phyloP scores from a whole-genome alignment of 2,888 invertebrate species.

The Auanema freiburgensis region DNA sequence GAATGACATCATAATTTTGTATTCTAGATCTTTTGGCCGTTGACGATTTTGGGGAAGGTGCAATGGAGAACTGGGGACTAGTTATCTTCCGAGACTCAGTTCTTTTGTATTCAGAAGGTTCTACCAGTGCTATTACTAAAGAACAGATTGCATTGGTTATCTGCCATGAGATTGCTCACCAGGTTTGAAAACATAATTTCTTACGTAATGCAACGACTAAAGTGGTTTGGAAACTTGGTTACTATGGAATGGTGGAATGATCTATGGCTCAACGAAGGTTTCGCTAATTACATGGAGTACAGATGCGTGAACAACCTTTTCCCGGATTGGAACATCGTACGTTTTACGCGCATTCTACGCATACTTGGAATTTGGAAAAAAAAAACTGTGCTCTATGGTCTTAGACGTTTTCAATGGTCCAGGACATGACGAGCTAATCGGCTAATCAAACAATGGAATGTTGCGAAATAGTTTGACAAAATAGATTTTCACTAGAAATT shows the following conservation, averaged over 20 bases:
- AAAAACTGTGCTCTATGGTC: background rate
- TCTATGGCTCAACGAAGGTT: conserved; percentile 65
- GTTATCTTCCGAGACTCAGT: conserved; percentile 52
- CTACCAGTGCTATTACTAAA: conserved; percentile 45
- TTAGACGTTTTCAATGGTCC: background rate
- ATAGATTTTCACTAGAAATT: no score
- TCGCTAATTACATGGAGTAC: conserved; percentile 64
- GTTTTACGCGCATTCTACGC: conserved; percentile 6
- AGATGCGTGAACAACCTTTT: conserved; percentile 49
- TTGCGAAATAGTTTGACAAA: conserved; percentile 3
- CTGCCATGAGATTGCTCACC: conserved; percentile 62
- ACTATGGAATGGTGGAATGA: conserved; percentile 65
- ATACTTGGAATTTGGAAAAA: background rate
- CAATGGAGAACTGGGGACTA: conserved; percentile 64
- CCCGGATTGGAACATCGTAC: conserved; percentile 56
- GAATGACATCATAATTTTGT: no score
- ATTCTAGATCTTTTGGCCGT: conserved; percentile 56
- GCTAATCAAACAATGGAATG: background rate
- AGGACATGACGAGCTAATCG: background rate
- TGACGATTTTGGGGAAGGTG: conserved; percentile 61
- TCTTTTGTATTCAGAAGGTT: conserved; percentile 45
- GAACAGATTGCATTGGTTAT: conserved; percentile 55
- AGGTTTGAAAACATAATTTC: conserved; percentile 26
- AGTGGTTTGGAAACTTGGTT: conserved; percentile 65
- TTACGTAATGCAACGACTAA: conserved; percentile 5